Percentiles rank a stretch among this genome's conserved stretches.
Conservation (phyloP, 2,888 invertebrate genomes). For the Caenorhabditis sp. region DNA sequence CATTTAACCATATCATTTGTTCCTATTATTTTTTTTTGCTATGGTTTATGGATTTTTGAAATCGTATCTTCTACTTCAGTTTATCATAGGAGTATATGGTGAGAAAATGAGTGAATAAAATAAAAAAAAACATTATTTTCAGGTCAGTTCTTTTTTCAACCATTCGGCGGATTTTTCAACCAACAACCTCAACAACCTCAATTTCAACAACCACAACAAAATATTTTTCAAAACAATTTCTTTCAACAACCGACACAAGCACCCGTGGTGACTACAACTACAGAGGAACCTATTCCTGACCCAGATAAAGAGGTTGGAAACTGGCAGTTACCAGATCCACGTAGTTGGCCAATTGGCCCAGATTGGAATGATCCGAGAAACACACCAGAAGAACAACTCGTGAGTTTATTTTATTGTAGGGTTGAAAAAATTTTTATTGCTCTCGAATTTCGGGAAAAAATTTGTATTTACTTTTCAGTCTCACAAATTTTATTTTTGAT, state of each 20-base stretch:
- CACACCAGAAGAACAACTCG: slow-evolving; percentile 27
- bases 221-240: neutral
- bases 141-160: slow-evolving; percentile 39
- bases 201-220: neutral
- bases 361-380: slow-evolving; percentile 54
- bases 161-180: slow-evolving; percentile 29
- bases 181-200: slow-evolving; percentile 19
- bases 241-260: slow-evolving; percentile 19
- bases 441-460: too few relatives aligned
- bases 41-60: neutral
- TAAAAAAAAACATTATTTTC: neutral
- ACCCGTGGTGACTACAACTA: slow-evolving; percentile 23
- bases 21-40: neutral
- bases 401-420: slow-evolving; percentile 4
- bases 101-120: neutral
- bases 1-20: neutral
- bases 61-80: neutral
- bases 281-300: slow-evolving; percentile 36
- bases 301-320: slow-evolving; percentile 44
- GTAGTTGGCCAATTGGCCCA: slow-evolving; percentile 47
- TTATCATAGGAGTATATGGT: neutral
- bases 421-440: neutral
- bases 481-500: neutral
- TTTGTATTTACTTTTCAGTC: too few relatives aligned
- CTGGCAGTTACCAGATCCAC: slow-evolving; percentile 45